Conservation (phyloP, 2,797 vertebrate species). For the Alosa sapidissima region DNA sequence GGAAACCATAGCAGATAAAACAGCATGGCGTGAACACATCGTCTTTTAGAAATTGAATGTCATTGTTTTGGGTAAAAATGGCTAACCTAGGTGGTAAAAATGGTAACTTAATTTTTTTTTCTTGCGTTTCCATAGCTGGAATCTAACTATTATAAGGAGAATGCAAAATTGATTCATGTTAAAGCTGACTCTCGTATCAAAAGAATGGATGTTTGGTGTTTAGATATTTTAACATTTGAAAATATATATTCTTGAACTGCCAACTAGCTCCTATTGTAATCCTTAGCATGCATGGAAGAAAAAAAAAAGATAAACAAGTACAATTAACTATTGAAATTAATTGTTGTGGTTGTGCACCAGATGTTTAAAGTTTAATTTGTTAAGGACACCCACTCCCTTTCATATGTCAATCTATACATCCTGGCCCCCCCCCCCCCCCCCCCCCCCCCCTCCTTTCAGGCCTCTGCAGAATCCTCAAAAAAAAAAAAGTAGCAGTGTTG, state of each 20-base stretch:
- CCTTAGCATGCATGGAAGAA: slow-evolving; percentile 98
- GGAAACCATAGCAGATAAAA: slow-evolving; percentile 55
- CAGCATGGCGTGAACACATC: slow-evolving; percentile 72
- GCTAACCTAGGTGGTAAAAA: slow-evolving; percentile 75
- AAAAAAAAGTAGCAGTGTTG: slow-evolving; percentile 82
- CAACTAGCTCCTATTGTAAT: slow-evolving; percentile 94
- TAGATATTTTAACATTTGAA: slow-evolving; percentile 94
- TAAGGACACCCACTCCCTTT: slow-evolving; percentile 66
- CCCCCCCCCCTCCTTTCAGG: slow-evolving; percentile 82
- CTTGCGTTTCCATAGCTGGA: slow-evolving; percentile 80
- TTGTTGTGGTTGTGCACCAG: slow-evolving; percentile 99
- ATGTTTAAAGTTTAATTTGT: slow-evolving; percentile 90
- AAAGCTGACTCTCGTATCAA: slow-evolving; percentile 97
- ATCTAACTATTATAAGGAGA: slow-evolving; percentile 86
- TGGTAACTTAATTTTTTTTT: slow-evolving; percentile 70
- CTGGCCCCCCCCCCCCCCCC: slow-evolving; percentile 44
- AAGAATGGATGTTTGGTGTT: slow-evolving; percentile 99
- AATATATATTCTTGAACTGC: slow-evolving; percentile 94
- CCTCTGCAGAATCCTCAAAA: slow-evolving; percentile 92
- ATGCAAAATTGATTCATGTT: slow-evolving; percentile 94
- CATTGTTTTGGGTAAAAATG: slow-evolving; percentile 69
- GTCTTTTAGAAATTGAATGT: slow-evolving; percentile 71
- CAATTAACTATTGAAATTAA: slow-evolving; percentile 86
- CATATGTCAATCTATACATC: slow-evolving; percentile 77
- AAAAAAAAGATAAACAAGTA: slow-evolving; percentile 75